Percentiles rank a stretch among this genome's conserved stretches.
These are phyloP conservation scores for Lates japonicus DNA, from an alignment of 2,797 vertebrate species.

Conservation along the genomic window DNA sequence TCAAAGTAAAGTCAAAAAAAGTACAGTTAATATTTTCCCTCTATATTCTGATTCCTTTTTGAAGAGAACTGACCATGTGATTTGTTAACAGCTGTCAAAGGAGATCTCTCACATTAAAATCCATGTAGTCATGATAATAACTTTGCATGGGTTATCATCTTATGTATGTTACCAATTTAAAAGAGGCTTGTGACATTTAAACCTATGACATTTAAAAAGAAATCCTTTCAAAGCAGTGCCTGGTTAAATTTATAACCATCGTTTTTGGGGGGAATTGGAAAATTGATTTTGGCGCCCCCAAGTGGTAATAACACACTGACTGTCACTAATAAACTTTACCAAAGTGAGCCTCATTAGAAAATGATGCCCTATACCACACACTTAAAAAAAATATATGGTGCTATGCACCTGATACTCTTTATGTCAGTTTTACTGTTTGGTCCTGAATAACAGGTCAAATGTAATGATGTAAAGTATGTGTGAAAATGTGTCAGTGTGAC, in stretches of 20 bases:
- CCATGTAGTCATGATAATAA: neutral
- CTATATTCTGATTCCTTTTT: neutral
- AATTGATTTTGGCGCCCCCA: neutral
- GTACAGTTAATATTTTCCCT: neutral
- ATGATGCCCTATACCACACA: neutral
- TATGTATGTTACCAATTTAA: slow-evolving; percentile 5
- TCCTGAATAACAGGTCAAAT: neutral
- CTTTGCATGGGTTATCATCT: neutral
- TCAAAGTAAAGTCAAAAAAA: slow-evolving; percentile 22
- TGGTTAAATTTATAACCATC: neutral
- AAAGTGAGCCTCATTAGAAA: neutral
- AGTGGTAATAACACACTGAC: neutral
- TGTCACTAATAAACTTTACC: neutral
- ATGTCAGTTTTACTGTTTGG: neutral
- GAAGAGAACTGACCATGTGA: neutral
- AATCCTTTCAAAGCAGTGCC: neutral
- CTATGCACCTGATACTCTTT: neutral
- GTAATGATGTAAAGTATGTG: neutral
- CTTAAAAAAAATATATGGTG: neutral
- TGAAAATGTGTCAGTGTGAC: slow-evolving; percentile 5
- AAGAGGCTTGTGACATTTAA: slow-evolving; percentile 6
- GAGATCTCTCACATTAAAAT: slow-evolving; percentile 1
- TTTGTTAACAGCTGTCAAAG: neutral
- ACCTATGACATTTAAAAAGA: neutral
- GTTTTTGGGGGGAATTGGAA: neutral